Evolutionary conservation across 2,888 invertebrate genomes (phyloP), one percentile per base, ranked within the genome.

Genomic region (Parnassius mnemosyne): DNA sequence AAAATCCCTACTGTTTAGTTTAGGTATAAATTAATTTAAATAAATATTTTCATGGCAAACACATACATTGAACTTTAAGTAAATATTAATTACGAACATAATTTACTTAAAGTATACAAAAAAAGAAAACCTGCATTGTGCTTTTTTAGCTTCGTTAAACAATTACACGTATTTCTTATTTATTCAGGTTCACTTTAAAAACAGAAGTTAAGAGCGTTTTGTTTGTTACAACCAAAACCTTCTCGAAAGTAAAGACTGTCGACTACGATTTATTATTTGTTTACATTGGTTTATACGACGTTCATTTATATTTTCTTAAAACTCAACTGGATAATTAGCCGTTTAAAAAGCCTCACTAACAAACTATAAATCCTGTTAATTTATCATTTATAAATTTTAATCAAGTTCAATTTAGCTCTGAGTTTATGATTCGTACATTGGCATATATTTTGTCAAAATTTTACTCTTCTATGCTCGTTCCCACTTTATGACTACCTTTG

Each of bases 201-300:
- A 89, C 89, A 89, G 87, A 84, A 88, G 89, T 87, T 85, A 77
- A 85, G 80, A 83, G 86, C 78, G 68, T 75, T 78, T 81, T 85
- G 87, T 88, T 87, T 82, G 60, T 83, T 72, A 84, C 83, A 89
- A 87, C 84, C 87, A 80, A 85, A 83, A 79, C 75, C 68, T 57
- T 68, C 63, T 69, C 65, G 66, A 63, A 53, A 54, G 43, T 57
- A 63, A 53, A 54, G 43, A 59, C 60, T 52, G 57, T 20, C 46
- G 56, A 54, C 59, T 63, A 62, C 55, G 59, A 67, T 64, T 60
- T 54, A 54, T n/a, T 61, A 12, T 63, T 66, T 56, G 25, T 34
- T 47, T 9, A 12, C 34, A 34, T 34, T 34, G 34, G 34, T 34
- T 34, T 34, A 34, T 34, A 7, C 34, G 34, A 34, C 25, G 25